Percentiles rank a stretch among this genome's conserved stretches.
These are phyloP conservation scores for Lagenorhynchus albirostris DNA, from an alignment of 2,113 vertebrate species.

Conservation along the genomic window DNA sequence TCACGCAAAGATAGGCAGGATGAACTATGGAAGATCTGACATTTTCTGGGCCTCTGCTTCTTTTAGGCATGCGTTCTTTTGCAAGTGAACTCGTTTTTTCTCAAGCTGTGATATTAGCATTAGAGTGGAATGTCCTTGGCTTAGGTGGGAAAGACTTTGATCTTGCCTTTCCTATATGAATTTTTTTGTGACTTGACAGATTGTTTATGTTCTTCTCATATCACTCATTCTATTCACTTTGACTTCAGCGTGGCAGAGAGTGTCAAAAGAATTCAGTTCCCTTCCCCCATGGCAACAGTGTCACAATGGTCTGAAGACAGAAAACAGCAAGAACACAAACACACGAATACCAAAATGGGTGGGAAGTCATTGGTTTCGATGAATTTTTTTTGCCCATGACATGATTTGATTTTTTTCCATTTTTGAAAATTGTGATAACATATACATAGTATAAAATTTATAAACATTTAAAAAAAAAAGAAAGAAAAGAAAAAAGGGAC, in stretches of 20 bases:
- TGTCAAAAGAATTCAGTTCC: not conserved
- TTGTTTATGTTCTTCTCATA: not conserved
- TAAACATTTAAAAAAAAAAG: not conserved
- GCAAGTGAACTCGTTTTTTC: not conserved
- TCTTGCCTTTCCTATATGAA: not conserved
- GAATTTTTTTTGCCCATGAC: not conserved
- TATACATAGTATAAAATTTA: not conserved
- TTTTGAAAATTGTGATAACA: not conserved
- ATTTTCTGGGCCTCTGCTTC: conserved; percentile 19
- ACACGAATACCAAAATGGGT: not conserved
- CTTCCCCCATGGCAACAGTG: not conserved
- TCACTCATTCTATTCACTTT: not conserved
- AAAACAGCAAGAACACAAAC: not conserved
- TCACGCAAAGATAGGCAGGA: not conserved
- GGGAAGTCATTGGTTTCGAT: not conserved
- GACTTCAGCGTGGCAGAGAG: not conserved
- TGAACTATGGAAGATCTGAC: not conserved
- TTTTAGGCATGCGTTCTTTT: not conserved
- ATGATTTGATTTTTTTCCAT: not conserved
- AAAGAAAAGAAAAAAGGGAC: not conserved
- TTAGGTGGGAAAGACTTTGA: not conserved
- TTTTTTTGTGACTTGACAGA: conserved; percentile 1
- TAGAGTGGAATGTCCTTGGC: conserved; percentile 2
- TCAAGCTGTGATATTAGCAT: not conserved
- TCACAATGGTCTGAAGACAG: conserved; percentile 1